Evolutionary conservation across 2,888 invertebrate genomes (phyloP), one percentile per base, ranked within the genome.

Genomic region (Steinernema scapterisci): DNA sequence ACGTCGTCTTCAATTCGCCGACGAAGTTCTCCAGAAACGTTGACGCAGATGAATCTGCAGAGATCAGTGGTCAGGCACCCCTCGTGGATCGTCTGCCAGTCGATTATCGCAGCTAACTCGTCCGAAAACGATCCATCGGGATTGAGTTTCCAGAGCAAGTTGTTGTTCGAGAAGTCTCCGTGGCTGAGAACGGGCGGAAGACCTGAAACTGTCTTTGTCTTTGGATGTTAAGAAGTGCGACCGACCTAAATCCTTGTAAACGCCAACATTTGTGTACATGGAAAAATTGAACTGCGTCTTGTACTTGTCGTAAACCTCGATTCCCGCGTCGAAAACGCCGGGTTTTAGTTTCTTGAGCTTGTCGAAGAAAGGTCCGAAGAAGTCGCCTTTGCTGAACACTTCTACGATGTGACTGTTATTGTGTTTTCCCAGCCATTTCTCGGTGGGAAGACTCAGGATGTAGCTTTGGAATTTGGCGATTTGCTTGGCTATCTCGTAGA

Each of bases 71-170:
- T 63, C 63, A 63, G 7, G 63, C 63, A 63, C 11, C 72, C 72
- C 27, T 72, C 72, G 23, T 72, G 72, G 13, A 72, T 51, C 38
- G 44, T 23, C 27, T 72, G 72, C 72, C 72, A 72, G 27, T 72
- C 72, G 44, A 72, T 63, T 13, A 72, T 43, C 21, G 52, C 72
- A 7, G 72, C 72, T 11, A 72, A 6, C 6, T 72, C 51, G 44
- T 72, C 25, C 43, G 54, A 44, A 16, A 72, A 5, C 19, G 19
- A 23, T 23, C 72, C 72, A 2, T 51, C 51, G 9, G 54, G 43
- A 27, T 72, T 44, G 0, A 16, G 21, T 21, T 43, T 19, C 72
- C 72, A 72, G 21, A 72, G 54, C 19, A 72, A 21, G 23, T 72
- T 72, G 21, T 63, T 38, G 54, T 54, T 56, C 44, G 44, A 38